Percentiles rank a stretch among this genome's conserved stretches.
These are phyloP conservation scores for Momotus momota DNA, from an alignment of 2,797 vertebrate genomes.

Conservation along the genomic window DNA sequence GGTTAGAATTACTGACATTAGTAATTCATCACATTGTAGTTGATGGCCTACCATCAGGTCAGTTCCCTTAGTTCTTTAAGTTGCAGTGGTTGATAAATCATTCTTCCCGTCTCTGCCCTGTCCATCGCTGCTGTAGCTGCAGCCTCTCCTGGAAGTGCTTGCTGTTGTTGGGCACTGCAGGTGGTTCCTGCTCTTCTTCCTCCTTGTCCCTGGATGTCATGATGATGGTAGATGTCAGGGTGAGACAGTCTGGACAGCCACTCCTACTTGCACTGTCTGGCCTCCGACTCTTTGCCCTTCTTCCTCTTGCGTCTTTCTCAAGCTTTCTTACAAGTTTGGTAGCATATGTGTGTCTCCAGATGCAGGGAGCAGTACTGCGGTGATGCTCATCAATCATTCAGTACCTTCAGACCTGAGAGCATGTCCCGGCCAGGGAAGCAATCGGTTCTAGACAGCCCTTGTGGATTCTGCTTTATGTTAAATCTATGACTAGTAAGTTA, in stretches of 20 bases:
- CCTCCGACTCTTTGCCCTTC: not conserved
- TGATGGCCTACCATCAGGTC: not conserved
- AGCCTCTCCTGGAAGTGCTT: not conserved
- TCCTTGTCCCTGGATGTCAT: not conserved
- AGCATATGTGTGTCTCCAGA: rapidly evolving
- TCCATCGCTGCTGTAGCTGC: not conserved
- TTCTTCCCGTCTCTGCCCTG: not conserved
- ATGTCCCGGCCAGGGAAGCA: not conserved
- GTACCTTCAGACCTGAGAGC: not conserved
- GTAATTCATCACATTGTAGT: not conserved
- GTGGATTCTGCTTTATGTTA: not conserved
- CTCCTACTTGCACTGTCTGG: not conserved
- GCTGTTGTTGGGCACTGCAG: not conserved
- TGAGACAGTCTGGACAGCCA: not conserved
- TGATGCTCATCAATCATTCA: too few species aligned
- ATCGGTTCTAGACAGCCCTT: not conserved
- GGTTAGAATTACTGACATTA: not conserved
- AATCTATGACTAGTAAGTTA: not conserved
- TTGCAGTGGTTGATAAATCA: not conserved
- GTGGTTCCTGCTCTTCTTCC: not conserved
- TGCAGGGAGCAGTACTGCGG: not conserved
- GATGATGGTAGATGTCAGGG: not conserved
- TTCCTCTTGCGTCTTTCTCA: not conserved
- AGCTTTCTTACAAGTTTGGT: not conserved
- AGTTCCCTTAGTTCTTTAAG: not conserved